Conservation (phyloP, 2,113 vertebrate species). For the Globicephala melas region DNA sequence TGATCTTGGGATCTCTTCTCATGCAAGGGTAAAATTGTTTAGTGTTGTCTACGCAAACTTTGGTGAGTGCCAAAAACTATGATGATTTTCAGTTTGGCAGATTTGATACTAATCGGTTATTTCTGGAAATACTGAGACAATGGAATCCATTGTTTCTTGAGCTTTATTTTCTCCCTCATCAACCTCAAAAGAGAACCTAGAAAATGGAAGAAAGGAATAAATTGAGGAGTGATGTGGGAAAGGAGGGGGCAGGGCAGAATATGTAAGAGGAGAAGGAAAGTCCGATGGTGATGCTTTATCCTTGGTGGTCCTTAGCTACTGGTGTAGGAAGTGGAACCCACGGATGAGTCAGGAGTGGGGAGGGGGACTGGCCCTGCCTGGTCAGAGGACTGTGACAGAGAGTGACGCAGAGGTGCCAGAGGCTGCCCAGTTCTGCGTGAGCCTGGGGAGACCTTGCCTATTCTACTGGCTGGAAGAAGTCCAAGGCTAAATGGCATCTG, state of each 20-base stretch:
- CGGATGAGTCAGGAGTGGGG: not conserved
- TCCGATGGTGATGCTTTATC: not conserved
- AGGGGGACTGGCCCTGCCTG: not conserved
- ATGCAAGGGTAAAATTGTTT: conserved; percentile 40
- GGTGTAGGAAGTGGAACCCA: not conserved
- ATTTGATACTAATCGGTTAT: not conserved
- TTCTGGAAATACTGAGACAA: conserved; percentile 64
- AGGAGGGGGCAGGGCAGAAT: not conserved
- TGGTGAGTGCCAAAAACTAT: conserved; percentile 16
- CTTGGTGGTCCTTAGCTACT: not conserved
- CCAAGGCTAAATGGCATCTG: not conserved
- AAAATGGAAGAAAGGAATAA: conserved; percentile 14
- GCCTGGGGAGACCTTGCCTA: not conserved
- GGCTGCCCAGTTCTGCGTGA: not conserved
- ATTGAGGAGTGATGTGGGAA: not conserved
- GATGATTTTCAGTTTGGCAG: conserved; percentile 60
- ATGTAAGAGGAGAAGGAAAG: not conserved
- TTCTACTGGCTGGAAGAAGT: not conserved
- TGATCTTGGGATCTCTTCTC: conserved; percentile 21
- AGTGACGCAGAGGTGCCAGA: not conserved
- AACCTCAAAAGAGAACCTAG: not conserved
- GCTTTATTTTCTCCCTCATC: conserved; percentile 37
- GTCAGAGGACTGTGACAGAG: not conserved
- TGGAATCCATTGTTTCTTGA: conserved; percentile 20
- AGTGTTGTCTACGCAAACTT: conserved; percentile 26